Evolutionary conservation across 2,113 vertebrate species (phyloP).

Genomic region (Channa maculata): DNA sequence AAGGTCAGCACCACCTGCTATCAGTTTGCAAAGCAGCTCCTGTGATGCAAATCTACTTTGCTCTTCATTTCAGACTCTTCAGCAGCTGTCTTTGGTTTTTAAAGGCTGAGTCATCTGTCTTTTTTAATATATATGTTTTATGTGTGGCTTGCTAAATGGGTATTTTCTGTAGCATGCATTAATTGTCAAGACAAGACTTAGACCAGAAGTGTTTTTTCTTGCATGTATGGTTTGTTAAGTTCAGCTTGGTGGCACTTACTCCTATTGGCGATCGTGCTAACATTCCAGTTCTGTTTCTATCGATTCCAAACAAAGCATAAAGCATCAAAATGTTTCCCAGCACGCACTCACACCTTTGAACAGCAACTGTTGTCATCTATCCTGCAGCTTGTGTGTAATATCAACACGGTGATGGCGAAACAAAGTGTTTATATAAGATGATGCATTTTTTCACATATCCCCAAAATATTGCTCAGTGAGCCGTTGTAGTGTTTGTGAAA

Average conservation of each 20-base stretch:
- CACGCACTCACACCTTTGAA: background rate
- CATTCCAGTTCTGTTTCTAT: background rate
- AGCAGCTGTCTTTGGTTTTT: slow-evolving; percentile 14
- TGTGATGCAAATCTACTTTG: slow-evolving; percentile 11
- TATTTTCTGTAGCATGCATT: slow-evolving; percentile 26
- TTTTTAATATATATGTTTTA: slow-evolving; percentile 9
- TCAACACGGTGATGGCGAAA: slow-evolving; percentile 1
- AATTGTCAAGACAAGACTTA: slow-evolving; percentile 4
- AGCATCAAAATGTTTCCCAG: background rate
- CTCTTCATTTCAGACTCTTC: slow-evolving; percentile 4
- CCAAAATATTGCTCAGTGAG: background rate
- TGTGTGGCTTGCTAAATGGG: slow-evolving; percentile 35
- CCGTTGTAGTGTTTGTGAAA: background rate
- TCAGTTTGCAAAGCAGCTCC: slow-evolving; percentile 7
- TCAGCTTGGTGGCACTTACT: slow-evolving; percentile 27
- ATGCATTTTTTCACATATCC: background rate
- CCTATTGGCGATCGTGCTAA: slow-evolving; percentile 10
- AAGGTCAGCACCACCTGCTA: slow-evolving; percentile 61
- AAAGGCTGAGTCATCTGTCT: background rate
- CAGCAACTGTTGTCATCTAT: slow-evolving; percentile 5
- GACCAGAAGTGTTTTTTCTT: slow-evolving; percentile 17
- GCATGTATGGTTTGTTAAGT: slow-evolving; percentile 24
- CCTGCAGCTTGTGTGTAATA: background rate
- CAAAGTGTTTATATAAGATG: slow-evolving; percentile 7
- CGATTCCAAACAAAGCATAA: slow-evolving; percentile 10